These are phyloP conservation scores for Eudasyphora cyanicolor DNA, from an alignment of 2,888 invertebrate species.

Conservation along the genomic window DNA sequence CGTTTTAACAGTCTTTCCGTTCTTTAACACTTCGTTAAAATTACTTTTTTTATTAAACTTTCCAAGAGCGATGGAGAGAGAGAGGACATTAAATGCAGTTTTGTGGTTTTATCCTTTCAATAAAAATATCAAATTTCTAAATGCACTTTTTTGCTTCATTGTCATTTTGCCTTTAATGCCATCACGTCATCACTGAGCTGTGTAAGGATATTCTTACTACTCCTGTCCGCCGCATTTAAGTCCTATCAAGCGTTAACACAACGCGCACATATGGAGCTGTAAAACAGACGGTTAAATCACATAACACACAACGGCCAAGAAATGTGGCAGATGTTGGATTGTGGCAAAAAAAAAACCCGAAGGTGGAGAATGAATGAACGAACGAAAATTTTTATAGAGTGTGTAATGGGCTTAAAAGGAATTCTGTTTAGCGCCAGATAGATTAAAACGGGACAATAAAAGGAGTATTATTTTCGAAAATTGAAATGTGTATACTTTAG, in stretches of 20 bases:
- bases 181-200: neutral
- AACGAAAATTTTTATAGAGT: conserved; percentile 17
- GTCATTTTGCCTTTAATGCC: neutral
- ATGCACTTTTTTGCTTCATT: conserved; percentile 70
- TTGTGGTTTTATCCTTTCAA: conserved; percentile 74
- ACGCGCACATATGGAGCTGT: conserved; percentile 12
- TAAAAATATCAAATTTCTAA: conserved; percentile 79
- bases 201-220: neutral
- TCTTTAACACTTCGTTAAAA: no score
- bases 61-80: no score
- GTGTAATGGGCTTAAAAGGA: conserved; percentile 19
- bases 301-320: neutral
- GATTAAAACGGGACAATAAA: neutral
- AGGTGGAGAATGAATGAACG: neutral
- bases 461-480: neutral
- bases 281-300: conserved; percentile 17
- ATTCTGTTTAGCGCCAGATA: conserved; percentile 9
- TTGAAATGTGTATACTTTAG: no score
- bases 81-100: conserved; percentile 60
- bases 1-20: no score
- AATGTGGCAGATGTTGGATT: conserved; percentile 18
- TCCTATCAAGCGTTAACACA: conserved; percentile 29
- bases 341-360: neutral
- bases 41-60: no score
- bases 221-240: neutral